These are phyloP conservation scores for Nemotelus nigrinus DNA, from an alignment of 2,888 invertebrate species.

Conservation along the genomic window DNA sequence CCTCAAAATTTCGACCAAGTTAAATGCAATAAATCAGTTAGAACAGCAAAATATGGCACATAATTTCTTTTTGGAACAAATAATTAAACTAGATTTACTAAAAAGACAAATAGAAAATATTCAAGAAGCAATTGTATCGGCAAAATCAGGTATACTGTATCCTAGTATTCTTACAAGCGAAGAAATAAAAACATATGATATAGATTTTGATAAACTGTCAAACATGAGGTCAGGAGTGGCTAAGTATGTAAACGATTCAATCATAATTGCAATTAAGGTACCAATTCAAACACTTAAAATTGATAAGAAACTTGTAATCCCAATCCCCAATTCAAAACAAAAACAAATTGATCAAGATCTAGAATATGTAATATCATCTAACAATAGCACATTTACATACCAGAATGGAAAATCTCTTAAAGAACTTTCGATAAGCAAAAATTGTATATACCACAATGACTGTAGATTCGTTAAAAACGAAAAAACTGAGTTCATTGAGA, in stretches of 20 bases:
- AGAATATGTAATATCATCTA: too few relatives aligned
- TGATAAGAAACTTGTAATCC: not conserved
- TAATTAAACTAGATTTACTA: not conserved
- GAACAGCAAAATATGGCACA: too few relatives aligned
- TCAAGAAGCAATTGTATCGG: slow-evolving; percentile 5
- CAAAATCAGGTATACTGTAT: slow-evolving; percentile 5
- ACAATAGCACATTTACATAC: too few relatives aligned
- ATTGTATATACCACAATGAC: too few relatives aligned
- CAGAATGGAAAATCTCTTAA: too few relatives aligned
- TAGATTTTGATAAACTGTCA: not conserved
- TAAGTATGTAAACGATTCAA: slow-evolving; percentile 6
- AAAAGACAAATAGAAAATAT: not conserved
- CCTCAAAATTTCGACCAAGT: too few relatives aligned
- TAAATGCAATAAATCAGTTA: too few relatives aligned
- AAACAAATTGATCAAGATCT: too few relatives aligned
- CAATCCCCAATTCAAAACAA: not conserved
- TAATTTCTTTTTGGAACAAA: too few relatives aligned
- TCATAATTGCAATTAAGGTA: slow-evolving; percentile 5
- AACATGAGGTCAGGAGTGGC: not conserved
- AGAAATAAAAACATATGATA: not conserved
- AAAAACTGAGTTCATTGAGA: too few relatives aligned
- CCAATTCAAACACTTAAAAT: slow-evolving; percentile 1
- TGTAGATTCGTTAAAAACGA: too few relatives aligned
- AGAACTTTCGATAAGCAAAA: too few relatives aligned
- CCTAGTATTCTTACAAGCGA: not conserved